Percentiles rank a stretch among this genome's conserved stretches.
Evolutionary conservation across 2,888 invertebrate genomes (phyloP).

Genomic region (Tyria jacobaeae): DNA sequence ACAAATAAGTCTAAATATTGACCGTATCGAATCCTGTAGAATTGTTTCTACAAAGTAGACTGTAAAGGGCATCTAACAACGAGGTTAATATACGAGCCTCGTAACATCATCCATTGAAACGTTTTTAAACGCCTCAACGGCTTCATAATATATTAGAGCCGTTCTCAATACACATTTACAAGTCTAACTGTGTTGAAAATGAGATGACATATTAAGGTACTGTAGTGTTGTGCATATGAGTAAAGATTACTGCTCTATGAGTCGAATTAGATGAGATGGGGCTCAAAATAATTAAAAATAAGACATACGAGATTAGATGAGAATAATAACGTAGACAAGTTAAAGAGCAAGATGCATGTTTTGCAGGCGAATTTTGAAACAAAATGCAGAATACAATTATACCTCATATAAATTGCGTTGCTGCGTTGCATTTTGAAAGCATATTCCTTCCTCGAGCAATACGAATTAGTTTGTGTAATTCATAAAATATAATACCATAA

Average conservation of each 20-base stretch:
- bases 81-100: conserved; percentile 28
- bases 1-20: conserved; percentile 19
- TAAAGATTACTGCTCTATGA: background rate
- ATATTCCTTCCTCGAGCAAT: too few species aligned
- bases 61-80: conserved; percentile 24
- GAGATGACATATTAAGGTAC: background rate
- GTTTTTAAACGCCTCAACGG: conserved; percentile 28
- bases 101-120: conserved; percentile 32
- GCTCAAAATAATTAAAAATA: too few species aligned
- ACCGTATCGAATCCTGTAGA: conserved; percentile 9
- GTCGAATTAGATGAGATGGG: background rate
- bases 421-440: too few species aligned
- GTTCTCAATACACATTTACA: conserved; percentile 52
- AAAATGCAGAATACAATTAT: too few species aligned
- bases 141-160: conserved; percentile 20
- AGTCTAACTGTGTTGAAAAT: conserved; percentile 2
- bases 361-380: too few species aligned
- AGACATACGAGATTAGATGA: background rate
- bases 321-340: background rate
- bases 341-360: too few species aligned
- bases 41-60: conserved; percentile 29
- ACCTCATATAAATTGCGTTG: too few species aligned
- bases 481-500: too few species aligned
- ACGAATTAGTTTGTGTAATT: too few species aligned
- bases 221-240: background rate